phyloP scores from a whole-genome alignment of 2,797 vertebrate species.

The Pagetopsis macropterus region DNA sequence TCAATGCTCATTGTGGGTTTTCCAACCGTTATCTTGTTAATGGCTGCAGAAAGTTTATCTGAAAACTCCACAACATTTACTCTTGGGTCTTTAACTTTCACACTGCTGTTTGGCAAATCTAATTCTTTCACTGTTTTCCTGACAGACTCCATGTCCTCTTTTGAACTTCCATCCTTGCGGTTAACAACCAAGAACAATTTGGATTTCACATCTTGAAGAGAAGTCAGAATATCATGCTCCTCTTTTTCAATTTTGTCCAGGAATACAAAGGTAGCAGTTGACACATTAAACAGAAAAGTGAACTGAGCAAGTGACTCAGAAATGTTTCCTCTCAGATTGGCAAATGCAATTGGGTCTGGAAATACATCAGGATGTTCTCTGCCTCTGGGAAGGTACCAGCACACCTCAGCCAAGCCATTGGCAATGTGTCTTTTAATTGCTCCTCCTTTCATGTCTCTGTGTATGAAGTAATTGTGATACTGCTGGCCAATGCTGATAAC shows the following conservation, averaged over 20 bases:
- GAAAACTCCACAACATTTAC: slow-evolving; percentile 44
- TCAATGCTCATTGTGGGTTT: background rate
- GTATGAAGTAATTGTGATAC: slow-evolving; percentile 74
- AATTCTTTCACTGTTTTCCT: background rate
- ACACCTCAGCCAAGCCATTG: slow-evolving; percentile 77
- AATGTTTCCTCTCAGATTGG: slow-evolving; percentile 78
- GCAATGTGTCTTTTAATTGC: slow-evolving; percentile 38
- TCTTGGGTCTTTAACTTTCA: slow-evolving; percentile 4
- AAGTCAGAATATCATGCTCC: slow-evolving; percentile 26
- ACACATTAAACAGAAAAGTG: slow-evolving; percentile 67
- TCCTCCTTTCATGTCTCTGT: slow-evolving; percentile 72
- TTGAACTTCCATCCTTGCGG: fast-evolving
- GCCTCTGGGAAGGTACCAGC: slow-evolving; percentile 80
- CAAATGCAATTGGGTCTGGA: slow-evolving; percentile 73
- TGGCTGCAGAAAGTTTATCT: slow-evolving; percentile 13
- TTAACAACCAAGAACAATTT: slow-evolving; percentile 56
- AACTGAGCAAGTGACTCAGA: slow-evolving; percentile 48
- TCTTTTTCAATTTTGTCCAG: slow-evolving; percentile 58
- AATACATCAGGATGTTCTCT: slow-evolving; percentile 68
- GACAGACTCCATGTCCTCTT: slow-evolving; percentile 12
- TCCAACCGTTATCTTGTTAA: background rate
- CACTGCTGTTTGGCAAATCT: slow-evolving; percentile 8
- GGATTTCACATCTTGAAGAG: slow-evolving; percentile 52
- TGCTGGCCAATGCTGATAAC: slow-evolving; percentile 69
- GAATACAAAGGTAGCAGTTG: slow-evolving; percentile 79